Evolutionary conservation across 2,797 vertebrate species (phyloP).

Genomic region (Pangasius mekongensis): DNA sequence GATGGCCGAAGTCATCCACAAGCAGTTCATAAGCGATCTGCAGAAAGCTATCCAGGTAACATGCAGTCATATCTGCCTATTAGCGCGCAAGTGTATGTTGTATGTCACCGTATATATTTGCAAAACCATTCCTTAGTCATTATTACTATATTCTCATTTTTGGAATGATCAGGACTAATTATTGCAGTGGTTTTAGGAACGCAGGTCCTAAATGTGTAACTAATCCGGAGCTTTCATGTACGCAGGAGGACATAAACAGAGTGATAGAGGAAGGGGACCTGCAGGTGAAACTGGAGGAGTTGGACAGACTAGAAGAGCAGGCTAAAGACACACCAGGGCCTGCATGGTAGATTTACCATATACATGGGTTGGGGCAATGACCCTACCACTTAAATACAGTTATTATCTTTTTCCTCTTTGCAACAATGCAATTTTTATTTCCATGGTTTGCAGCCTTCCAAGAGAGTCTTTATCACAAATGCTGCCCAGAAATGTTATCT

Average conservation of each 20-base stretch:
- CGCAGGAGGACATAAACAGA: constrained; percentile 84
- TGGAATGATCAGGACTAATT: neutral
- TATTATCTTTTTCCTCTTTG: neutral
- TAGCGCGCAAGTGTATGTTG: too few relatives aligned
- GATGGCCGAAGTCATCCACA: constrained; percentile 81
- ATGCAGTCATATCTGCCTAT: neutral
- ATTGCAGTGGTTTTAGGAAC: neutral
- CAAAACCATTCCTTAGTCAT: neutral
- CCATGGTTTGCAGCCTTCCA: neutral
- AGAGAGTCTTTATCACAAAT: neutral
- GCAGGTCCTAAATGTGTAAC: neutral
- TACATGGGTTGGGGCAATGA: too few relatives aligned
- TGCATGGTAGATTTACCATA: constrained; percentile 77
- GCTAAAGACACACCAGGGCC: constrained; percentile 69
- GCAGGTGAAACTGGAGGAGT: constrained; percentile 78
- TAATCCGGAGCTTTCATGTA: constrained; percentile 38
- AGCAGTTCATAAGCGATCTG: constrained; percentile 83
- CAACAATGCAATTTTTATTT: neutral
- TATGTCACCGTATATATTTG: neutral
- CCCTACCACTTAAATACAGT: neutral
- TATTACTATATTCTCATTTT: neutral
- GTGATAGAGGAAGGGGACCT: constrained; percentile 87
- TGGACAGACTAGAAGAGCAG: constrained; percentile 83
- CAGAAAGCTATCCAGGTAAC: constrained; percentile 79
- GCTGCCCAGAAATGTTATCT: neutral